phyloP scores from a whole-genome alignment of 2,797 vertebrate genomes.

The Fratercula arctica region DNA sequence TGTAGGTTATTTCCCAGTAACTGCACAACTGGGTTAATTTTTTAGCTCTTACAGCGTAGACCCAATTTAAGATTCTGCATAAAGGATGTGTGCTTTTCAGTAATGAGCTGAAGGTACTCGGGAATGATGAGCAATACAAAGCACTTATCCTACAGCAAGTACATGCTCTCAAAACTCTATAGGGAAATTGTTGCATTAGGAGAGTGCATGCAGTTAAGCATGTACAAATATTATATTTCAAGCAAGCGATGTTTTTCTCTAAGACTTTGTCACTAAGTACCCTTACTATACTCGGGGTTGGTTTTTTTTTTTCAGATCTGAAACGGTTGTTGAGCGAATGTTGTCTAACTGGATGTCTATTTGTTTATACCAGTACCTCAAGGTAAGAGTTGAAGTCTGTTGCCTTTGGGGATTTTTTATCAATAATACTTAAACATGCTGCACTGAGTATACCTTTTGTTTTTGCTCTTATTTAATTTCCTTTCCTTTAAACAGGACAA shows the following conservation, averaged over 20 bases:
- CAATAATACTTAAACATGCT: not conserved
- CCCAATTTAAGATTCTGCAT: slow-evolving; percentile 19
- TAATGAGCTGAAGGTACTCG: not conserved
- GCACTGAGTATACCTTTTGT: not conserved
- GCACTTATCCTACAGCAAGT: slow-evolving; percentile 59
- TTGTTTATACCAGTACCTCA: slow-evolving; percentile 97
- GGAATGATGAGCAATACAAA: slow-evolving; percentile 43
- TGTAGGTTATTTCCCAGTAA: not conserved
- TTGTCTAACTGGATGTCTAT: slow-evolving; percentile 99
- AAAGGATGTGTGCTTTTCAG: slow-evolving; percentile 8
- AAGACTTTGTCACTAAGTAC: not conserved
- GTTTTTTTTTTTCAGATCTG: slow-evolving; percentile 82
- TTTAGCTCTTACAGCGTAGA: not conserved
- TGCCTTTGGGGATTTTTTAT: not conserved
- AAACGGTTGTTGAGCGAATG: slow-evolving; percentile 98
- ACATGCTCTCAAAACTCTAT: slow-evolving; percentile 47
- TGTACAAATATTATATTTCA: slow-evolving; percentile 18
- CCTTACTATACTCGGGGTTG: not conserved
- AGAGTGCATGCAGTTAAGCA: slow-evolving; percentile 23
- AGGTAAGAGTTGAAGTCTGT: slow-evolving; percentile 79
- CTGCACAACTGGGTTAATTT: slow-evolving; percentile 16
- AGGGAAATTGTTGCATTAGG: slow-evolving; percentile 64
- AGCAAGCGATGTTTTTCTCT: not conserved
- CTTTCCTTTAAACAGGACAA: slow-evolving; percentile 83
- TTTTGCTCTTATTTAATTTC: not conserved